Evolutionary conservation across 2,113 vertebrate species (phyloP).

Genomic region (Oncorhynchus gorbuscha): DNA sequence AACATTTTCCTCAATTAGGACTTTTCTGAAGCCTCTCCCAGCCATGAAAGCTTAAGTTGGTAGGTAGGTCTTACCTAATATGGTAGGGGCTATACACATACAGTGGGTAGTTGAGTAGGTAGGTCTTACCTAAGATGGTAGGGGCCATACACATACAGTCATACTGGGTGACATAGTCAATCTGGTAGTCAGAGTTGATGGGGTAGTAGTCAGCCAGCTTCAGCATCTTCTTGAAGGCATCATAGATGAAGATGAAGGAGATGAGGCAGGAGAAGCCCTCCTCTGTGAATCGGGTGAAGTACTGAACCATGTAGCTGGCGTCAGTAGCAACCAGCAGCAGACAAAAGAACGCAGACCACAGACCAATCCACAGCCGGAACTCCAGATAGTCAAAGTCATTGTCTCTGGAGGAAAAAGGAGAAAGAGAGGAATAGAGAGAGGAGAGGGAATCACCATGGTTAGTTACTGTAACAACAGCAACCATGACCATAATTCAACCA

Average conservation of each 20-base stretch:
- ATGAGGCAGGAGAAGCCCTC: constrained; percentile 97
- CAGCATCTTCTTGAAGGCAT: constrained; percentile 98
- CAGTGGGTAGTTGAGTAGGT: no score
- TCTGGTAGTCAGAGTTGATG: constrained; percentile 84
- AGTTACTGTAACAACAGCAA: not conserved
- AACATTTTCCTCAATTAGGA: no score
- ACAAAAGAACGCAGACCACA: constrained; percentile 96
- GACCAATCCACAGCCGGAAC: constrained; percentile 96
- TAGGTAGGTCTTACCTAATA: no score
- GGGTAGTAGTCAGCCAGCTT: constrained; percentile 90
- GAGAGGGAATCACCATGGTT: no score
- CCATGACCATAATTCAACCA: no score
- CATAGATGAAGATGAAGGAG: constrained; percentile 99
- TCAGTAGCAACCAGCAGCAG: constrained; percentile 91
- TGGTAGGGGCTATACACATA: no score
- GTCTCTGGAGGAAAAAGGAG: constrained; percentile 73
- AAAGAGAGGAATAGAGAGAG: no score
- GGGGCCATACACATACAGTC: constrained; percentile 41
- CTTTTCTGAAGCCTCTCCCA: no score
- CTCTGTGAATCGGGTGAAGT: constrained; percentile 97
- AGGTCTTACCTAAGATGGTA: no score
- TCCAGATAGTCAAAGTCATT: constrained; percentile 92
- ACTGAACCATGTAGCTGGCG: constrained; percentile 95
- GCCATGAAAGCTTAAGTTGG: no score
- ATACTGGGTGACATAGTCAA: constrained; percentile 83